Evolutionary conservation across 2,113 vertebrate genomes (phyloP).

Genomic region (Pycnonotus jocosus): DNA sequence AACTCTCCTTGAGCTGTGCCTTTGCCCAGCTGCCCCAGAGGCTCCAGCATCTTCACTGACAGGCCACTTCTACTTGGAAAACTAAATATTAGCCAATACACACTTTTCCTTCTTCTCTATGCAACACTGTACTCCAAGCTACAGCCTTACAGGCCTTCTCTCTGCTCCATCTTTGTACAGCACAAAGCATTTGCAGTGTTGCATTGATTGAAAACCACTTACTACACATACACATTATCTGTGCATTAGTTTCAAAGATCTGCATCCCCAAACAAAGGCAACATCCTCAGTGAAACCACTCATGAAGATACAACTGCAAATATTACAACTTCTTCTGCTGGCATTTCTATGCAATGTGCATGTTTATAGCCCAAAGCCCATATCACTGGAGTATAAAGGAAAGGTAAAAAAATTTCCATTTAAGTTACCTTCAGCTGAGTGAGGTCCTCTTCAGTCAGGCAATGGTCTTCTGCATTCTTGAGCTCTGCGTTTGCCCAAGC

Average conservation of each 20-base stretch:
- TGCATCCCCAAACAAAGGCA: not conserved
- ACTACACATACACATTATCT: rapidly evolving
- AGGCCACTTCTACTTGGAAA: not conserved
- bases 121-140: not conserved
- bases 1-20: not conserved
- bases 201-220: not conserved
- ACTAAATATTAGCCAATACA: not conserved
- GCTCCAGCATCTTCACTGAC: not conserved
- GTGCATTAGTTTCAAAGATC: not conserved
- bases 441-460: conserved; percentile 74
- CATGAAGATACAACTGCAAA: not conserved
- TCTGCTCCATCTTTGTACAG: not conserved
- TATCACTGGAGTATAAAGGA: not conserved
- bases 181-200: not conserved
- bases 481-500: conserved; percentile 77
- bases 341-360: not conserved
- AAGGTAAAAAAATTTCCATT: not conserved
- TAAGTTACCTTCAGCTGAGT: conserved; percentile 75
- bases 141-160: not conserved
- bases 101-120: not conserved
- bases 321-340: not conserved
- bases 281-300: not conserved
- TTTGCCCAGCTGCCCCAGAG: not conserved
- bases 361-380: not conserved
- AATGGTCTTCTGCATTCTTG: conserved; percentile 62